Conservation (phyloP, 2,888 invertebrate species). For the Nudaria mundana region DNA sequence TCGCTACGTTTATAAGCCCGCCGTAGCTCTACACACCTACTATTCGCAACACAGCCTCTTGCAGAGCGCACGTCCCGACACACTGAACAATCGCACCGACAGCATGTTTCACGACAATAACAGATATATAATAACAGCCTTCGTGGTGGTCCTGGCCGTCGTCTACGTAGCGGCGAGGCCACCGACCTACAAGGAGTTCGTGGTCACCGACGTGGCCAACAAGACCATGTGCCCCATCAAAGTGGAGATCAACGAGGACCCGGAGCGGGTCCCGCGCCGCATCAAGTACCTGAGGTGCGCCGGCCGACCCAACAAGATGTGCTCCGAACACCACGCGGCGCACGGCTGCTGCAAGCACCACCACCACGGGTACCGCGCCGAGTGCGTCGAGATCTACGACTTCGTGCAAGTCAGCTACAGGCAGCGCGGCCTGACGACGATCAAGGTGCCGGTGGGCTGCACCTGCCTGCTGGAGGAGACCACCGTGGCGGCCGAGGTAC, state of each 20-base stretch:
- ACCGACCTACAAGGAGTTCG: conserved; percentile 34
- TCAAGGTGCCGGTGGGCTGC: conserved; percentile 67
- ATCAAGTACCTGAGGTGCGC: conserved; percentile 67
- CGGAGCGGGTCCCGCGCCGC: conserved; percentile 55
- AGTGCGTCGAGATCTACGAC: conserved; percentile 69
- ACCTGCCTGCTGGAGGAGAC: conserved; percentile 58
- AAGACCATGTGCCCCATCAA: conserved; percentile 65
- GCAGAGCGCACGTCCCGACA: conserved; percentile 38
- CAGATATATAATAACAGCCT: conserved; percentile 21
- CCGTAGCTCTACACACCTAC: conserved; percentile 33
- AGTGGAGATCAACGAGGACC: conserved; percentile 50
- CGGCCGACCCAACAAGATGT: conserved; percentile 50
- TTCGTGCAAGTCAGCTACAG: conserved; percentile 61
- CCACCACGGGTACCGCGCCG: conserved; percentile 49
- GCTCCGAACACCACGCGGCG: conserved; percentile 45
- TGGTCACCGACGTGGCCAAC: conserved; percentile 51
- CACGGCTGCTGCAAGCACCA: conserved; percentile 64
- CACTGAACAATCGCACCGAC: conserved; percentile 6
- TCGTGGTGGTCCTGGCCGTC: conserved; percentile 24
- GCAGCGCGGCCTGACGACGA: conserved; percentile 17
- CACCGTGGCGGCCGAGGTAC: conserved; percentile 28
- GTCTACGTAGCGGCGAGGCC: conserved; percentile 31
- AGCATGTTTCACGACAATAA: conserved; percentile 19
- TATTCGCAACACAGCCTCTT: conserved; percentile 48
- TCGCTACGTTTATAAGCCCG: conserved; percentile 26